Conservation (phyloP, 1,140 invertebrate species). For the Drosophila teissieri region DNA sequence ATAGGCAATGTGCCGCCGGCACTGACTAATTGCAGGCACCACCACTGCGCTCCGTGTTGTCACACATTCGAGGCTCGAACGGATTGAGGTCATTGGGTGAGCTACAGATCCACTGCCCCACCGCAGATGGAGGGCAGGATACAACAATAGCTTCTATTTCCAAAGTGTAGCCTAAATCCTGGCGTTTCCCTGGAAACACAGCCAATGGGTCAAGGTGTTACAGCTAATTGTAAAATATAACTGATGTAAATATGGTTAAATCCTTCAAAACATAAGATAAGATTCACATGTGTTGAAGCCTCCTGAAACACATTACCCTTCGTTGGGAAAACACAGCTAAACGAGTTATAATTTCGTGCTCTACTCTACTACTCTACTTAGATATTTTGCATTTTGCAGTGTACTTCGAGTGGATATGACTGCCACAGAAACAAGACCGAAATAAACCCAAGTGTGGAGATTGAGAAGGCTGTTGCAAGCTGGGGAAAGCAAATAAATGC, state of each 20-base stretch:
- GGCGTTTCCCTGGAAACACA: too few species aligned
- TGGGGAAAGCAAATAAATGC: conserved; percentile 49
- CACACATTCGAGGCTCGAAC: conserved; percentile 15
- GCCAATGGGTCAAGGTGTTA: too few species aligned
- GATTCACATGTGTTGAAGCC: too few species aligned
- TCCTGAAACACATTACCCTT: too few species aligned
- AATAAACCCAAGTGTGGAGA: conserved; percentile 6
- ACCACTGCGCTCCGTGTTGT: conserved; percentile 6
- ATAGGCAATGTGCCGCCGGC: conserved; percentile 55
- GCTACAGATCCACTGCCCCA: conserved; percentile 26
- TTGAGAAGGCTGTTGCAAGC: not conserved
- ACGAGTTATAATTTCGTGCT: too few species aligned
- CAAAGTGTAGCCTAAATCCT: too few species aligned
- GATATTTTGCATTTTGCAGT: not conserved
- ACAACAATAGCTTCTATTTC: not conserved
- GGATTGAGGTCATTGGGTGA: conserved; percentile 71
- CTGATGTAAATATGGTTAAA: too few species aligned
- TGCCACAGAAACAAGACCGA: conserved; percentile 31
- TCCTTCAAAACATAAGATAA: too few species aligned
- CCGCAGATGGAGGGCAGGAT: conserved; percentile 6
- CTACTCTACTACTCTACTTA: too few species aligned
- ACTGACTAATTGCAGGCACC: conserved; percentile 69
- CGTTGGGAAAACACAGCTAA: too few species aligned
- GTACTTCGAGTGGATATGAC: not conserved
- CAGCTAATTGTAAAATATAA: too few species aligned